A percentile compares a stretch with the other conserved stretches of the same genome.
phyloP scores from a whole-genome alignment of 2,113 vertebrate genomes.

The Xiphophorus hellerii region DNA sequence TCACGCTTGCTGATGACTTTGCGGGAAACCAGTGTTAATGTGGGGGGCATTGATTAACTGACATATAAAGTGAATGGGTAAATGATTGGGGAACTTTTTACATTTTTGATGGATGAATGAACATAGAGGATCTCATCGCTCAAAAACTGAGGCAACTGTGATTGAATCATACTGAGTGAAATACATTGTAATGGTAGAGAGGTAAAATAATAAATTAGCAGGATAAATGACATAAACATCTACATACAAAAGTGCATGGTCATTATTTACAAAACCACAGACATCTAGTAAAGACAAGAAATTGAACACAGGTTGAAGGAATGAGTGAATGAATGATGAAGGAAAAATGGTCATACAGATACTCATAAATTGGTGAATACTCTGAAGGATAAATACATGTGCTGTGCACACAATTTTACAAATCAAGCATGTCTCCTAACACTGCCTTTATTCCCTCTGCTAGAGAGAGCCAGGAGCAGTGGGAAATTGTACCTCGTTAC shows the following conservation, averaged over 20 bases:
- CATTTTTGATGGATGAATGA: slow-evolving; percentile 22
- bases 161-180: not conserved
- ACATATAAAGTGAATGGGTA: slow-evolving; percentile 19
- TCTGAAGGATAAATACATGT: not conserved
- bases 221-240: not conserved
- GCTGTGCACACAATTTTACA: slow-evolving; percentile 18
- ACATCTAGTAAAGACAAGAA: not conserved
- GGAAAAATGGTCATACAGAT: not conserved
- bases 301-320: not conserved
- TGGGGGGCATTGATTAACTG: slow-evolving; percentile 18
- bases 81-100: slow-evolving; percentile 14
- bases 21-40: slow-evolving; percentile 27
- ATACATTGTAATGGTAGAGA: not conserved
- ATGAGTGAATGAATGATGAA: not conserved
- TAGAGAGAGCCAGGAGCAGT: slow-evolving; percentile 10
- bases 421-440: slow-evolving; percentile 34
- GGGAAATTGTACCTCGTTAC: slow-evolving; percentile 55
- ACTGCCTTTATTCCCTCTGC: slow-evolving; percentile 20
- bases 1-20: slow-evolving; percentile 56
- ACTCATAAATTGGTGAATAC: not conserved
- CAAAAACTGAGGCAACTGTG: not conserved
- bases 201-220: slow-evolving; percentile 10
- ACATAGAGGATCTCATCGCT: not conserved
- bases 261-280: not conserved
- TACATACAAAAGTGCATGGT: not conserved